Evolutionary conservation across 2,113 vertebrate genomes (phyloP).

Genomic region (Procapra przewalskii): DNA sequence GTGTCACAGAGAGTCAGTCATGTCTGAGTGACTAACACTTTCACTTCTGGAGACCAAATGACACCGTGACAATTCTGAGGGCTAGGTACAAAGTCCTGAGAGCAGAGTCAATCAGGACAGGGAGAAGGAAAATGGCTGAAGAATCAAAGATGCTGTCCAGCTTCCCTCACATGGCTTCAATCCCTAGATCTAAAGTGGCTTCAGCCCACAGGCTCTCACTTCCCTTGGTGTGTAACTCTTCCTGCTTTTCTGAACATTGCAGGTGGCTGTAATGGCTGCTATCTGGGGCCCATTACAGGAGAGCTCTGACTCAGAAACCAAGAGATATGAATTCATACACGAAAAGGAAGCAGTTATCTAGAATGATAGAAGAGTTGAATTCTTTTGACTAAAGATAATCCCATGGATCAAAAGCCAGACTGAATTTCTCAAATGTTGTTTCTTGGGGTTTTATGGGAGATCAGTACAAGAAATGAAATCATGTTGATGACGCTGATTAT

Average conservation of each 20-base stretch:
- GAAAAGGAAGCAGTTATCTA: not conserved
- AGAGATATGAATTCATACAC: not conserved
- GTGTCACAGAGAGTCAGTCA: not conserved
- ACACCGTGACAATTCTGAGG: not conserved
- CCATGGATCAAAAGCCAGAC: not conserved
- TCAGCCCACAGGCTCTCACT: not conserved
- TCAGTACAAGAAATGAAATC: constrained; percentile 33
- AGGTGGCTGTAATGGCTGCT: not conserved
- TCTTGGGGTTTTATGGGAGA: constrained; percentile 16
- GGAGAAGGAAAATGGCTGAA: not conserved
- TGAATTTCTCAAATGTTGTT: not conserved
- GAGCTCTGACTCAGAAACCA: not conserved
- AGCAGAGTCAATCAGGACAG: not conserved
- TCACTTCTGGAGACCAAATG: constrained; percentile 15
- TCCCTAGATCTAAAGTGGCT: not conserved
- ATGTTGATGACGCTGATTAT: not conserved
- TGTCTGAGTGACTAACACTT: not conserved
- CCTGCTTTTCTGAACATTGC: not conserved
- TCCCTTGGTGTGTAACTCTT: not conserved
- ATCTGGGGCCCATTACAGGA: not conserved
- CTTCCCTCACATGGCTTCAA: not conserved
- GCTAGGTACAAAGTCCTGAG: constrained; percentile 38
- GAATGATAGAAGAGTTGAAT: constrained; percentile 1
- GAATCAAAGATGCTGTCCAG: not conserved
- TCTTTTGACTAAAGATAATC: not conserved